phyloP scores from a whole-genome alignment of 2,888 invertebrate species.

The Himalopsyche kuldschensis region DNA sequence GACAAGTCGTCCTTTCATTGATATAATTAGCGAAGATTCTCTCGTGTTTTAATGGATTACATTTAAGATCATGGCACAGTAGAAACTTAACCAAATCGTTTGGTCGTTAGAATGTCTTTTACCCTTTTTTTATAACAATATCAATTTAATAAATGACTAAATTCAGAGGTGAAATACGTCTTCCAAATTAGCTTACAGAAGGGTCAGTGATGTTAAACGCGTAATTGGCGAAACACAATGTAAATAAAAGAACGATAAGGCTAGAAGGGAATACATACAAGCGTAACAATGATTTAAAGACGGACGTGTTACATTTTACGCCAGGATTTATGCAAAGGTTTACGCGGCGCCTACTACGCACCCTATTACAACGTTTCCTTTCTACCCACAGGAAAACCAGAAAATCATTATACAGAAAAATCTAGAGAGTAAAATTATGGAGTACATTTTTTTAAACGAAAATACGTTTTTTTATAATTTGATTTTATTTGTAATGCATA shows the following conservation, averaged over 20 bases:
- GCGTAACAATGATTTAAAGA: background rate
- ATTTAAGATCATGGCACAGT: no score
- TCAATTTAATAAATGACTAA: no score
- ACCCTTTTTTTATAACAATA: no score
- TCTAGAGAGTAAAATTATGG: no score
- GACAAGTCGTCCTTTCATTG: no score
- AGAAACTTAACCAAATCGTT: no score
- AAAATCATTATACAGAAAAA: background rate
- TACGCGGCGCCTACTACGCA: background rate
- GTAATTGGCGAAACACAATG: background rate
- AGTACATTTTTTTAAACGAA: no score
- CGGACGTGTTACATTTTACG: background rate
- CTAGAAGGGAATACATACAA: background rate
- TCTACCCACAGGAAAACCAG: background rate
- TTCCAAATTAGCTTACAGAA: background rate
- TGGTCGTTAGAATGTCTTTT: no score
- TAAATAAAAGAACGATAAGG: background rate
- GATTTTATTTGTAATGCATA: no score
- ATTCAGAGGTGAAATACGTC: background rate
- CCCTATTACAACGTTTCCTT: background rate
- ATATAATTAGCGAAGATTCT: no score
- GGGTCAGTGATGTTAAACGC: background rate
- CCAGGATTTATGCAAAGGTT: background rate
- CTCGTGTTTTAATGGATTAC: no score
- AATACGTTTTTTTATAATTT: no score